Conservation (phyloP, 1,140 invertebrate genomes). For the Anoplolepis gracilipes region DNA sequence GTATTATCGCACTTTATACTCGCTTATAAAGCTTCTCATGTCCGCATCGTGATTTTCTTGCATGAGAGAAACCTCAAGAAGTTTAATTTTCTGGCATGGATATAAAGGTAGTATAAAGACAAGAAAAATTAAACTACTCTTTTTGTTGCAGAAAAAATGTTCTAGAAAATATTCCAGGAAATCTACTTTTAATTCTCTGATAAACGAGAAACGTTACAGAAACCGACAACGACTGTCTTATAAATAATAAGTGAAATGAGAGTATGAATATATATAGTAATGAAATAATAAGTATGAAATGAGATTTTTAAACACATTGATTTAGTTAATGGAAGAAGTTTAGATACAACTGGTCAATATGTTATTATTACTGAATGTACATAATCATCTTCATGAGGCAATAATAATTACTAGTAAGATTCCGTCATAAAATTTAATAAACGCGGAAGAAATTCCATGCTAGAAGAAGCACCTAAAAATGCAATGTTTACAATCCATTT, state of each 20-base stretch:
- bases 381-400: not conserved
- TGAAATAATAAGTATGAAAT: no score
- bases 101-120: not conserved
- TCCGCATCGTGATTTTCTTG: conserved; percentile 21
- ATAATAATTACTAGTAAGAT: not conserved
- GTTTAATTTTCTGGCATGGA: conserved; percentile 27
- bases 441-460: not conserved
- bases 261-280: no score
- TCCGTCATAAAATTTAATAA: not conserved
- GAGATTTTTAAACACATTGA: not conserved
- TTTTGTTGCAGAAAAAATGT: not conserved
- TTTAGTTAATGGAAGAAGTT: conserved; percentile 13
- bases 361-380: not conserved
- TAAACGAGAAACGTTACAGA: not conserved
- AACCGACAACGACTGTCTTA: not conserved
- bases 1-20: conserved; percentile 16
- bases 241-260: not conserved
- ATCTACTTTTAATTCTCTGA: not conserved
- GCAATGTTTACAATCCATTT: conserved; percentile 9
- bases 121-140: not conserved
- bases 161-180: not conserved
- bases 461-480: not conserved
- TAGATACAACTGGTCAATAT: not conserved
- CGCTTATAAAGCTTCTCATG: conserved; percentile 11
- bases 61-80: conserved; percentile 24